Conservation (phyloP, 2,888 invertebrate species). For the Smittia sp. region DNA sequence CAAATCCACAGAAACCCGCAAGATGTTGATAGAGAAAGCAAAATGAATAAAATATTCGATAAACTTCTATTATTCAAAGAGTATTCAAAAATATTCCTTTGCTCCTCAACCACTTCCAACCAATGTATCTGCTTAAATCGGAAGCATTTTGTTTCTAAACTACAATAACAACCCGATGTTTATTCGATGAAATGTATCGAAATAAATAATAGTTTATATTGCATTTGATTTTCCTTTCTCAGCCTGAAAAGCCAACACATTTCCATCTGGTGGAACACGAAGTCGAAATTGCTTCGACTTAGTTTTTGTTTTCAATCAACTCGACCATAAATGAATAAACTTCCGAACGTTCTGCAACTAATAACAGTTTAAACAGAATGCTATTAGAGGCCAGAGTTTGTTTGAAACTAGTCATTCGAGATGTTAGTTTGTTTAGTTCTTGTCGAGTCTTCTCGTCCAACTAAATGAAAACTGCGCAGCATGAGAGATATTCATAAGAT, state of each 20-base stretch:
- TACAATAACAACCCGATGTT: slow-evolving; percentile 1
- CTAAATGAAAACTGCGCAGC: too few relatives aligned
- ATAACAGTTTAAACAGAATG: too few relatives aligned
- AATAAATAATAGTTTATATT: slow-evolving; percentile 2
- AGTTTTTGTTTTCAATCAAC: neutral
- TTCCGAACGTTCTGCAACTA: too few relatives aligned
- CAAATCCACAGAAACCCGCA: slow-evolving; percentile 21
- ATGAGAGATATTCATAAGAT: slow-evolving; percentile 11
- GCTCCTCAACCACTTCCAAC: neutral
- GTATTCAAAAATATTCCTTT: neutral
- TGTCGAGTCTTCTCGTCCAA: too few relatives aligned
- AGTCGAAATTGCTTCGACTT: neutral
- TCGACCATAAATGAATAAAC: neutral
- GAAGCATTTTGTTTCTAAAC: neutral
- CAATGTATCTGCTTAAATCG: too few relatives aligned
- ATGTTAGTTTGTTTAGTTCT: too few relatives aligned
- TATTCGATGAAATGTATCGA: neutral
- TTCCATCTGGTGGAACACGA: neutral
- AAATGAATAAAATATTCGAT: slow-evolving; percentile 37
- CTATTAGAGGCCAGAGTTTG: too few relatives aligned
- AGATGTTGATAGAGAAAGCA: slow-evolving; percentile 18
- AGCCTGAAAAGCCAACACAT: neutral
- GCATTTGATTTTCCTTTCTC: neutral
- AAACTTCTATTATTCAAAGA: neutral
- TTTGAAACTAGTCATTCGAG: too few relatives aligned